phyloP scores from a whole-genome alignment of 1,140 invertebrate species.

The Orius laevigatus region DNA sequence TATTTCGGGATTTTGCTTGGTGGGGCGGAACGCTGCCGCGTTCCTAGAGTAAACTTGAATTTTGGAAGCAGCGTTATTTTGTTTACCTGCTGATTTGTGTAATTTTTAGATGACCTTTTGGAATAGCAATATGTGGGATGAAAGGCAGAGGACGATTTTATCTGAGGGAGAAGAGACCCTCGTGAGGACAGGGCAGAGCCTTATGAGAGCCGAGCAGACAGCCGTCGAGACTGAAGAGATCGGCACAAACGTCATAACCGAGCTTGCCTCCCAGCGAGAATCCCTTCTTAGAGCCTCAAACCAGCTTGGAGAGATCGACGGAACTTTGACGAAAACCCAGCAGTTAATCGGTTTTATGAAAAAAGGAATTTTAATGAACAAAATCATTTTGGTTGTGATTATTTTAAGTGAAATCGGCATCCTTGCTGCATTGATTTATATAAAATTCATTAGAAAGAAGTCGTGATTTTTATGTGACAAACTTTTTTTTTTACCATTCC shows the following conservation, averaged over 20 bases:
- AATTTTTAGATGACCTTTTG: too few species aligned
- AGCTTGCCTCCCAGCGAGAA: conserved; percentile 45
- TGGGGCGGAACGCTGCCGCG: too few species aligned
- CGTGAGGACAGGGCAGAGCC: conserved; percentile 43
- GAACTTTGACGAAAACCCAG: conserved; percentile 37
- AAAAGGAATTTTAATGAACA: conserved; percentile 44
- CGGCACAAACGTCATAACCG: conserved; percentile 54
- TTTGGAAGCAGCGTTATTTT: too few species aligned
- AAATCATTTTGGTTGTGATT: conserved; percentile 46
- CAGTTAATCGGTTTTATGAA: conserved; percentile 43
- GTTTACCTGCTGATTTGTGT: too few species aligned
- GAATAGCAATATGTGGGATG: conserved; percentile 25
- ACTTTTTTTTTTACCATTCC: too few species aligned
- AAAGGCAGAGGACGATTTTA: conserved; percentile 33
- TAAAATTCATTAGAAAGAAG: conserved; percentile 28
- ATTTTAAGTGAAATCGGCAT: conserved; percentile 45
- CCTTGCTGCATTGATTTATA: conserved; percentile 38
- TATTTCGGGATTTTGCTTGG: too few species aligned
- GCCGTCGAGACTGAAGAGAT: conserved; percentile 64
- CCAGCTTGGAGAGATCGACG: conserved; percentile 41
- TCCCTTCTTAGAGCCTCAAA: conserved; percentile 39
- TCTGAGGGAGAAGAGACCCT: conserved; percentile 39
- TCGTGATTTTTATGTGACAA: too few species aligned
- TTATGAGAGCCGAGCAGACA: conserved; percentile 50
- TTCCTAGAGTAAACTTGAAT: too few species aligned